phyloP scores from a whole-genome alignment of 2,797 vertebrate genomes.

The Thunnus albacares region DNA sequence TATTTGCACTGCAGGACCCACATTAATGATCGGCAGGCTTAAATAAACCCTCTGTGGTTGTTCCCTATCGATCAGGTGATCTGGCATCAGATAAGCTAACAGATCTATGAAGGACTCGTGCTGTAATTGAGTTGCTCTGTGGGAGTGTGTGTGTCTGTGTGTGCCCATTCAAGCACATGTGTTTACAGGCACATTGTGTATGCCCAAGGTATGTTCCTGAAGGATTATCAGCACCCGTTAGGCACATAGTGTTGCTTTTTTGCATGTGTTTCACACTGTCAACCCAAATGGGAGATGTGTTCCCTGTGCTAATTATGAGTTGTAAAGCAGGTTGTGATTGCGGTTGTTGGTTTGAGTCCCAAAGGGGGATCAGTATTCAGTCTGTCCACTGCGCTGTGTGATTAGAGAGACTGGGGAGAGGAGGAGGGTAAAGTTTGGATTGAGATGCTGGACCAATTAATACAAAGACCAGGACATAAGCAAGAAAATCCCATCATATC shows the following conservation, averaged over 20 bases:
- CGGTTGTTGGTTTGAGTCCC: conserved; percentile 80
- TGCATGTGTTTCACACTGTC: conserved; percentile 29
- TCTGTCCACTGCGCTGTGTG: conserved; percentile 68
- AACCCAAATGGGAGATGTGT: conserved; percentile 68
- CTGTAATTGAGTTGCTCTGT: conserved; percentile 79
- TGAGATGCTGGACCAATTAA: conserved; percentile 68
- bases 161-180: conserved; percentile 11
- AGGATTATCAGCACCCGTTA: conserved; percentile 59
- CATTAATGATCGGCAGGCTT: conserved; percentile 76
- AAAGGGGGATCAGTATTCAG: conserved; percentile 77
- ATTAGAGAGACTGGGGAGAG: conserved; percentile 64
- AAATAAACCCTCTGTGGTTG: conserved; percentile 80
- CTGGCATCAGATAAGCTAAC: conserved; percentile 81
- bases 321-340: conserved; percentile 78
- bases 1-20: conserved; percentile 64
- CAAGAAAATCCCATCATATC: background rate
- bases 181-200: conserved; percentile 29
- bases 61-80: conserved; percentile 82
- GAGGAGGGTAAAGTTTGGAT: conserved; percentile 65
- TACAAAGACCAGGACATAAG: conserved; percentile 30
- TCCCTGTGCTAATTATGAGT: conserved; percentile 80
- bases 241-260: conserved; percentile 49
- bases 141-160: conserved; percentile 30
- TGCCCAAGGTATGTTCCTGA: conserved; percentile 22
- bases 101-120: conserved; percentile 77